Conservation (phyloP, 2,888 invertebrate species). For the Carpatolechia fugitivella region DNA sequence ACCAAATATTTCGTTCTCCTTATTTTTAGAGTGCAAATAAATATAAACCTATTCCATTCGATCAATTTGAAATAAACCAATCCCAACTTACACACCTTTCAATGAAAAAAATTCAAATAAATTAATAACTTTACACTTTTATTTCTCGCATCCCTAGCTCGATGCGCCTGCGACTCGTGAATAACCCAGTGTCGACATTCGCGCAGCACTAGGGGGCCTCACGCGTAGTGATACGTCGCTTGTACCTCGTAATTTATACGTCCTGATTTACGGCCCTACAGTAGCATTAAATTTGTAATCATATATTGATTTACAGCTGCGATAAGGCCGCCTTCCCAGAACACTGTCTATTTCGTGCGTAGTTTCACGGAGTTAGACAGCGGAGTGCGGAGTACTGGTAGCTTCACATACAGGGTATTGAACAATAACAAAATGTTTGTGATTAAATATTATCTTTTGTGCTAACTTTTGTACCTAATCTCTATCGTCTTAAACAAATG, state of each 20-base stretch:
- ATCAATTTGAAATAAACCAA: too few relatives aligned
- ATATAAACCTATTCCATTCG: too few relatives aligned
- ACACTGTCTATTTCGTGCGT: slow-evolving; percentile 27
- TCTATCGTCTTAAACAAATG: too few relatives aligned
- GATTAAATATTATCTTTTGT: too few relatives aligned
- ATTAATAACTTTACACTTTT: background rate
- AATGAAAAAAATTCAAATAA: slow-evolving; percentile 11
- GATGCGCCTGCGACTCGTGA: slow-evolving; percentile 22
- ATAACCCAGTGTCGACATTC: slow-evolving; percentile 72
- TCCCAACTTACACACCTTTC: background rate
- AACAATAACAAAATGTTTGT: too few relatives aligned
- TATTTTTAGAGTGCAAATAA: too few relatives aligned
- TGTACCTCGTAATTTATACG: slow-evolving; percentile 77
- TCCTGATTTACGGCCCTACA: slow-evolving; percentile 76
- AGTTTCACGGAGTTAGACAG: too few relatives aligned
- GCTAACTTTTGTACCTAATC: too few relatives aligned
- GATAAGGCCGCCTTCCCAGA: slow-evolving; percentile 74
- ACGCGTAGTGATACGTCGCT: slow-evolving; percentile 70
- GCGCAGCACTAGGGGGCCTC: slow-evolving; percentile 76
- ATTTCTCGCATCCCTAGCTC: slow-evolving; percentile 23
- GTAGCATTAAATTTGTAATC: slow-evolving; percentile 80
- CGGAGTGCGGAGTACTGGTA: background rate
- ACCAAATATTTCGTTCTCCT: too few relatives aligned
- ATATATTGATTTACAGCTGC: slow-evolving; percentile 77
- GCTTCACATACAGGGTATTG: background rate